Conservation (phyloP, 1,140 invertebrate genomes). For the Chrysoperla carnea region DNA sequence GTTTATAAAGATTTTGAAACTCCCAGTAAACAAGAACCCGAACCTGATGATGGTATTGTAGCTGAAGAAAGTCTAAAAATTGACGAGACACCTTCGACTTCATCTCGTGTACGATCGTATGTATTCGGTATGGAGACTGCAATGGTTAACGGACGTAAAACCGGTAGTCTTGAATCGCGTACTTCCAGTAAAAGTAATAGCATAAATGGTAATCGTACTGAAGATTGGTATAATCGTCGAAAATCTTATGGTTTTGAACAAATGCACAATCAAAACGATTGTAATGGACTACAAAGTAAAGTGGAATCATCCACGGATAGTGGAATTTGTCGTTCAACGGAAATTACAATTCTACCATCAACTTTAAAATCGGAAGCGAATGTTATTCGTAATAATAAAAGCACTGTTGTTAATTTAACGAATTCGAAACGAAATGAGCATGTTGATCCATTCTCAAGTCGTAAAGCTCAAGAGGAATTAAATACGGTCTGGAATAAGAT, state of each 20-base stretch:
- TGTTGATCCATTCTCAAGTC: background rate
- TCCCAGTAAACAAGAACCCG: constrained; percentile 12
- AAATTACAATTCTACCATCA: constrained; percentile 23
- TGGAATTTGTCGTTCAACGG: constrained; percentile 47
- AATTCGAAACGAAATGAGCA: constrained; percentile 2
- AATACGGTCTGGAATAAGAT: background rate
- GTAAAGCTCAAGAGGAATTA: background rate
- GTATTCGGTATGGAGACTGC: constrained; percentile 23
- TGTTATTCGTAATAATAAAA: constrained; percentile 3
- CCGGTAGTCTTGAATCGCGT: constrained; percentile 34
- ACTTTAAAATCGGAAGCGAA: background rate
- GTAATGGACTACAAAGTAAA: constrained; percentile 20
- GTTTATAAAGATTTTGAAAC: constrained; percentile 18
- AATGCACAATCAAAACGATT: constrained; percentile 23
- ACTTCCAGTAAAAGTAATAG: constrained; percentile 20
- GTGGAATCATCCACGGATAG: constrained; percentile 53
- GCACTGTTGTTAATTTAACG: constrained; percentile 17
- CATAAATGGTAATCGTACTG: constrained; percentile 19
- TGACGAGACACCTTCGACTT: constrained; percentile 8
- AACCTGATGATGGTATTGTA: constrained; percentile 25
- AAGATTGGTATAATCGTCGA: constrained; percentile 47
- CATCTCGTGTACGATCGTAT: constrained; percentile 20
- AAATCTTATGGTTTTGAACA: constrained; percentile 60
- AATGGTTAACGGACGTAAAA: constrained; percentile 18
- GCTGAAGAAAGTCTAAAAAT: constrained; percentile 14